A percentile compares a stretch with the other conserved stretches of the same genome.
Evolutionary conservation across 2,888 invertebrate genomes (phyloP).

Genomic region (Helleia helle): DNA sequence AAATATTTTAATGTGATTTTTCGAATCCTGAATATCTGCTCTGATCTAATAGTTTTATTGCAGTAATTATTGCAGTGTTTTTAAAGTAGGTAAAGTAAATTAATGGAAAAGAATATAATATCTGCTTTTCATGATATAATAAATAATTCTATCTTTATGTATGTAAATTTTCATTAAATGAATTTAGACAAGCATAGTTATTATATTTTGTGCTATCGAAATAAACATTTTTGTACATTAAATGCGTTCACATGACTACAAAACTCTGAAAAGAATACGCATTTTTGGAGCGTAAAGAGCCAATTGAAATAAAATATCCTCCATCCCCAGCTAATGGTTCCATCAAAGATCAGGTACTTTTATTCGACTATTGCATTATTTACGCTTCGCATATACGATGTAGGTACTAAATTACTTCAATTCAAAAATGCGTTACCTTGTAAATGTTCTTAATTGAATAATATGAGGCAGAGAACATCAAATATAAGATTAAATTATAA

Average conservation of each 20-base stretch:
- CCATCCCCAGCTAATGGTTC: background rate
- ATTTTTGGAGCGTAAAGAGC: background rate
- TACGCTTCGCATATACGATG: background rate
- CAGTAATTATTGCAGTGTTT: too few species aligned
- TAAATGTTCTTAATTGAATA: constrained; percentile 4
- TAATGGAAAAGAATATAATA: too few species aligned
- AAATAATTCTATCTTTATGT: too few species aligned
- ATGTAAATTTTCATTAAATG: too few species aligned
- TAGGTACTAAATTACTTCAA: background rate
- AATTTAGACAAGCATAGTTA: background rate
- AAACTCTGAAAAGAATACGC: background rate
- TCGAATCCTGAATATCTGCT: too few species aligned
- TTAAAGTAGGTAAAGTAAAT: too few species aligned
- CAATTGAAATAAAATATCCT: background rate
- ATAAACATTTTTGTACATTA: background rate
- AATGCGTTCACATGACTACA: too few species aligned
- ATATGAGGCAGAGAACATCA: too few species aligned
- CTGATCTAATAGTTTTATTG: too few species aligned
- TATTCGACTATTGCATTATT: background rate
- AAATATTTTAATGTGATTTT: too few species aligned
- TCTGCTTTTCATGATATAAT: too few species aligned
- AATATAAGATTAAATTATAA: too few species aligned
- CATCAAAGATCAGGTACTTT: constrained; percentile 1
- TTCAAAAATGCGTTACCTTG: background rate
- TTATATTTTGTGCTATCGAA: background rate